Base-by-base conservation (phyloP, 1,140 invertebrate genomes). In the Asobara japonica region DNA sequence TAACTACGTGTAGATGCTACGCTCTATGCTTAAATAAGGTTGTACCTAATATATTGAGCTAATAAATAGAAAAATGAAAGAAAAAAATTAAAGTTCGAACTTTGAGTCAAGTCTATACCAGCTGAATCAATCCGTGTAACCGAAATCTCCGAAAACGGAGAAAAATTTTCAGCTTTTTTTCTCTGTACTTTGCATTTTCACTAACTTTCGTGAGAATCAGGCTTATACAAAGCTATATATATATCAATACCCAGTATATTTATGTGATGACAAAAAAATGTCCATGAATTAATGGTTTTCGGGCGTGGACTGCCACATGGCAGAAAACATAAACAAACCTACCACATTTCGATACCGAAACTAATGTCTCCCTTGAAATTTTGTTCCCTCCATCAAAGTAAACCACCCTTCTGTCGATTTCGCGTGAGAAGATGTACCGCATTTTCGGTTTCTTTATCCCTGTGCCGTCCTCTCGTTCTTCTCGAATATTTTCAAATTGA, bases 291-390 rank as follows among this genome's bases (percentile, higher is more conserved):
- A 25, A 56, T 56, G 51, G 51, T 27, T 22, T 22, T 25, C 31
- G 60, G 60, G 60, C 60, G 60, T 29, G 30, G 60, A 62, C 60
- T 29, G 27, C 29, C 60, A 30, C 60, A 62, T 62, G 27, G n/a
- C 60, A 31, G 27, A 27, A 62, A 62, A 62, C 29, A 62, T 62
- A 62, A 62, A 62, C 60, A 62, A 62, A 62, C 20, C 22, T 25
- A 25, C 20, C 22, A 25, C 18, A 25, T 27, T 56, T 25, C 51
- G 25, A 56, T 18, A 30, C 27, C 60, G 60, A 62, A 62, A 62
- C 60, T 27, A 62, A 62, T 62, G 60, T 62, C 2, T 31, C 51
- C 22, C 22, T 25, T 56, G n/a, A n/a, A n/a, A n/a, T n/a, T n/a
- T n/a, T n/a, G n/a, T 22, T 22, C 10, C 10, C 51, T 22, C 51